Percentiles rank a stretch among this genome's conserved stretches.
Evolutionary conservation across 2,113 vertebrate genomes (phyloP).

Genomic region (Toxostoma redivivum): DNA sequence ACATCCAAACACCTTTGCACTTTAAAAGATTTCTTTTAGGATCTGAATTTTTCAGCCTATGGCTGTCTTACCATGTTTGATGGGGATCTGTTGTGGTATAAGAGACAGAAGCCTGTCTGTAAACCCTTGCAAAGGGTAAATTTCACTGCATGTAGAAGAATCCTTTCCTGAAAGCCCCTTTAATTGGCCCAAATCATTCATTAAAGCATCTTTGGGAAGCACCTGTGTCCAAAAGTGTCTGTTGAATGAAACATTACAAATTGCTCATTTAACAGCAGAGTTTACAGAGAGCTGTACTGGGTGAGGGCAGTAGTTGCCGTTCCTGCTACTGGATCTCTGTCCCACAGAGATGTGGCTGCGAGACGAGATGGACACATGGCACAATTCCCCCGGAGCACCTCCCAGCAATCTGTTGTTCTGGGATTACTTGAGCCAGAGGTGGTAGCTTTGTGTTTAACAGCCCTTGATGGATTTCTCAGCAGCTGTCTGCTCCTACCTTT

Average conservation of each 20-base stretch:
- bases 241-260: background rate
- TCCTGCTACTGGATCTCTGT: fast-evolving
- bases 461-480: slow-evolving; percentile 25
- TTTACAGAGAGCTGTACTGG: background rate
- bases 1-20: background rate
- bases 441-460: slow-evolving; percentile 1
- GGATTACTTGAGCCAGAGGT: background rate
- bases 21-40: background rate
- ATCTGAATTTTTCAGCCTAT: background rate
- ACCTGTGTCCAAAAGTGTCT: background rate
- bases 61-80: background rate
- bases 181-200: background rate
- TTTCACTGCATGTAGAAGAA: background rate
- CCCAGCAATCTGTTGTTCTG: background rate
- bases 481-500: slow-evolving; percentile 42
- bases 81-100: background rate
- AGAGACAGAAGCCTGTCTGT: background rate
- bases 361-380: fast-evolving
- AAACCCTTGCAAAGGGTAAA: background rate
- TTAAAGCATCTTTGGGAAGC: background rate
- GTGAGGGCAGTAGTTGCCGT: background rate
- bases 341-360: fast-evolving
- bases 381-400: background rate
- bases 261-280: background rate
- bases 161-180: background rate